Base-by-base conservation (phyloP, 2,888 invertebrate species). In the Eupithecia centaureata region DNA sequence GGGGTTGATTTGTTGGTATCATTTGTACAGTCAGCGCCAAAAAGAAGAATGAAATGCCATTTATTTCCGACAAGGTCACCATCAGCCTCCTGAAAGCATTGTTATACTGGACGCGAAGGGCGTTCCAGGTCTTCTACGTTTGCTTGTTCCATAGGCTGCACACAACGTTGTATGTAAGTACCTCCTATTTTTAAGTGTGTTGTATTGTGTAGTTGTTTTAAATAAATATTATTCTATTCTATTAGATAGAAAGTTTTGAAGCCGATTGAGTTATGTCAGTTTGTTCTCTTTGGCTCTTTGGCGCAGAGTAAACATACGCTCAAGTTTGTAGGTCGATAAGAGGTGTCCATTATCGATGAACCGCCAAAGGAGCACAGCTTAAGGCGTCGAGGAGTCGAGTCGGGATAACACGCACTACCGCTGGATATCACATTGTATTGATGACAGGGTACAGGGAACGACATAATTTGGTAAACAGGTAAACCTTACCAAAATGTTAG, bases 361-460 rank as follows among this genome's bases (percentile, higher is more conserved):
- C 25, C 25, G 13, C 25, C 12, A 51, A 12, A 25, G 51, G 13
- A 13, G 1, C 25, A 18, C 42, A 42, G 42, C 51, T 25, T 22
- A 51, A 51, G 51, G 13, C 4, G 12, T 51, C 10, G n/a, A 10
- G 47, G 12, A 13, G 51, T 51, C 8, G 51, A 51, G 51, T 51
- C 15, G 22, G 51, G 51, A n/a, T 42, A 18, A 18, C 42, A 42
- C 42, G 51, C n/a, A 25, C 13, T 22, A 4, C 22, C 51, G 7
- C 51, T 51, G 51, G 25, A 51, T 25, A 4, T 51, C n/a, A 51
- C 51, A 51, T 51, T 51, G 51, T 51, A 25, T 51, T 51, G 51
- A 12, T 25, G 25, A 51, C 25, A 2, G 18, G 42, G 18, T 38
- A n/a, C 7, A 38, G 38, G n/a, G 38, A n/a, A n/a, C 38, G 42